Conservation (phyloP, 2,113 vertebrate species). For the Scomber japonicus region DNA sequence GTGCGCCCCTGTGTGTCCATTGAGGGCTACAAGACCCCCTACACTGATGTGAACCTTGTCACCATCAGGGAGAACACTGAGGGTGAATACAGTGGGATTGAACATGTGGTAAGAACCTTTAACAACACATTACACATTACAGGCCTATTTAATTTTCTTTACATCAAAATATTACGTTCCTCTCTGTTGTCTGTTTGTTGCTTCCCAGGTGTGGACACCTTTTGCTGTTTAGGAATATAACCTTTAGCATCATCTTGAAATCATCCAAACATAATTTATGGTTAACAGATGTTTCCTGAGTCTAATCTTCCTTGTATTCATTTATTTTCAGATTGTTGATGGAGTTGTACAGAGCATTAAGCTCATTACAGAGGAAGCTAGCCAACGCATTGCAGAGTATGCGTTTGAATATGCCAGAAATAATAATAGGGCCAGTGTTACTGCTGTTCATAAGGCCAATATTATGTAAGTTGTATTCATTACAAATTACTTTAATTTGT, state of each 20-base stretch:
- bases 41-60: conserved; percentile 90
- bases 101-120: conserved; percentile 89
- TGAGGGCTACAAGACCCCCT: conserved; percentile 95
- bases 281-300: background rate
- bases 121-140: conserved; percentile 1
- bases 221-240: background rate
- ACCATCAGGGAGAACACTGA: conserved; percentile 92
- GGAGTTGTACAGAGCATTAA: conserved; percentile 98
- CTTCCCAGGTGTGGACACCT: background rate
- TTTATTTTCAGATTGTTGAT: conserved; percentile 91
- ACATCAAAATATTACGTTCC: background rate
- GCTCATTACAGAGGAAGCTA: conserved; percentile 95
- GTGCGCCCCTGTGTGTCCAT: conserved; percentile 96
- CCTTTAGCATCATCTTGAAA: background rate
- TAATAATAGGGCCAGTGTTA: conserved; percentile 93
- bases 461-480: conserved; percentile 90
- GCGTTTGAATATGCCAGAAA: conserved; percentile 96
- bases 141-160: background rate
- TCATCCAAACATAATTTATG: background rate
- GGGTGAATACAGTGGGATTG: conserved; percentile 96
- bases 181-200: background rate
- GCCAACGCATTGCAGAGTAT: conserved; percentile 94
- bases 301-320: background rate
- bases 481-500: background rate
- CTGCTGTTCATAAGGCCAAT: conserved; percentile 97